phyloP scores from a whole-genome alignment of 2,888 invertebrate genomes.

The Mythimna albipuncta region DNA sequence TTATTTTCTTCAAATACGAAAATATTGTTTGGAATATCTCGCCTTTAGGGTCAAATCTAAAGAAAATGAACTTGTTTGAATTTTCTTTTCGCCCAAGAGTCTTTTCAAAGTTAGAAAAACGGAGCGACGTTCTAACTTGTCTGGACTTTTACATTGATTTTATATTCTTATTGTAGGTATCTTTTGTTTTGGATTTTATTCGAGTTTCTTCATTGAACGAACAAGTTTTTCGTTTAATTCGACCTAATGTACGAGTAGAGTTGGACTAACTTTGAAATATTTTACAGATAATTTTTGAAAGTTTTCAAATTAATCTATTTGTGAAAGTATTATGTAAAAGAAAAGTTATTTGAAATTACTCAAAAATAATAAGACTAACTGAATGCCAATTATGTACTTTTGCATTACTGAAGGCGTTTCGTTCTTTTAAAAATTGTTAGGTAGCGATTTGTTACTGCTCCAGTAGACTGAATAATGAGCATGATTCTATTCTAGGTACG shows the following conservation, averaged over 20 bases:
- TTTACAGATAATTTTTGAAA: neutral
- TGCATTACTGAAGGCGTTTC: neutral
- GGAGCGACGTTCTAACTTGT: constrained; percentile 53
- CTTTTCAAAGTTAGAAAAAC: constrained; percentile 59
- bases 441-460: constrained; percentile 1
- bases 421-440: constrained; percentile 25
- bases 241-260: constrained; percentile 7
- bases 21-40: constrained; percentile 38
- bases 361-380: neutral
- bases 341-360: neutral
- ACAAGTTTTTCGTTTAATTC: constrained; percentile 47
- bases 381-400: neutral
- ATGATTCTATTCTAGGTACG: neutral
- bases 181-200: constrained; percentile 55
- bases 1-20: constrained; percentile 35
- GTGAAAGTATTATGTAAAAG: neutral
- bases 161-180: constrained; percentile 49
- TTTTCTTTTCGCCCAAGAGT: constrained; percentile 47
- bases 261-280: constrained; percentile 2
- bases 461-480: neutral
- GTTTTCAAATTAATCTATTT: neutral
- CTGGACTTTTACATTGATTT: constrained; percentile 60
- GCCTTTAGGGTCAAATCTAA: constrained; percentile 43
- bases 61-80: constrained; percentile 54
- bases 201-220: constrained; percentile 35